Base-by-base conservation (phyloP, 1,140 invertebrate species). In the Trypoxylus dichotomus region DNA sequence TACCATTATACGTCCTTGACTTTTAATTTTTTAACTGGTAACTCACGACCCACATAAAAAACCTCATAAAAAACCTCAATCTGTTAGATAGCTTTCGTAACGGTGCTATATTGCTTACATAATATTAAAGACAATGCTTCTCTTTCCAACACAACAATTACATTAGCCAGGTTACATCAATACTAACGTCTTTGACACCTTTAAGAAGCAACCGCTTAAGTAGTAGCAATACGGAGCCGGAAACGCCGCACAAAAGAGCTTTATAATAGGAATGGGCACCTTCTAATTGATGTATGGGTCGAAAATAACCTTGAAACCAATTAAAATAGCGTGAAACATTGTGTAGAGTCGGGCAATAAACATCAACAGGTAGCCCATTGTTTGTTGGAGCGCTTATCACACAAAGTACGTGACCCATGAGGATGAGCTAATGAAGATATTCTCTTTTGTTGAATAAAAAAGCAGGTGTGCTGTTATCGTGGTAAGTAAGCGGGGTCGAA, bases 131-230 rank as follows among this genome's bases (percentile, higher is more conserved):
- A 37, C 32, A 37, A 37, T 37, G 32, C 47, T 58, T n/a, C 15
- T 58, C 47, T n/a, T 58, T 58, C 15, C 47, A 58, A 19, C 47
- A 13, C 47, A 58, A 21, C 47, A 37, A 37, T 37, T 37, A 37
- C 5, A 37, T 37, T 8, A 37, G 32, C 32, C 32, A 37, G 13
- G 47, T 58, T 19, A 58, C 47, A 21, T 58, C 47, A 58, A 13
- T 5, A 58, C 15, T 58, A 58, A 58, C 47, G 47, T 58, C 47
- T 58, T 58, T 58, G 47, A 58, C 47, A 58, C 47, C 47, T 58
- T 58, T 58, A 58, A n/a, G 21, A 58, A 58, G 21, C 21, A 58
- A 21, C 47, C 15, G 15, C 21, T 58, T 21, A 58, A 19, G 15
- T 58, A 58, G 7, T 13, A 21, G 15, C 15, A 19, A 13, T 13